Conservation (phyloP, 2,797 vertebrate genomes). For the Eurystomus glaucurus region DNA sequence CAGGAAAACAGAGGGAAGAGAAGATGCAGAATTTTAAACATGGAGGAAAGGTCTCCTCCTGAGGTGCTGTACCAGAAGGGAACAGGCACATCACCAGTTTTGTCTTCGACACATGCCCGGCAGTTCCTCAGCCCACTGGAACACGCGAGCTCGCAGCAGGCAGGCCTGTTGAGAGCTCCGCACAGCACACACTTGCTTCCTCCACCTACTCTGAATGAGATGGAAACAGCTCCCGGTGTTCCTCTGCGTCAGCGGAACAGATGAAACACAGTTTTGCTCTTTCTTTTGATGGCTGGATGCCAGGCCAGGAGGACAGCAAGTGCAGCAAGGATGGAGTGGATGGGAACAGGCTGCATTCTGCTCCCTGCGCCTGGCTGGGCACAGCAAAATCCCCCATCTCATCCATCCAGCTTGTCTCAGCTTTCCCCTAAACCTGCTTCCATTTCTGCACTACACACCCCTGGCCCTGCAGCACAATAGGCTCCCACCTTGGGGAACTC, state of each 20-base stretch:
- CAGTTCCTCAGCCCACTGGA: slow-evolving; percentile 50
- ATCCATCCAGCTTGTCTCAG: neutral
- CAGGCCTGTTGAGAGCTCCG: slow-evolving; percentile 12
- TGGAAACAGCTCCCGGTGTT: slow-evolving; percentile 35
- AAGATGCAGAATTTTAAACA: neutral
- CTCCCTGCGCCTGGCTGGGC: neutral
- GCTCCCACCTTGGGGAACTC: neutral
- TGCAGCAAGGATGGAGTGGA: neutral
- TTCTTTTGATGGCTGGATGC: slow-evolving; percentile 49
- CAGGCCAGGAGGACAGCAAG: slow-evolving; percentile 55
- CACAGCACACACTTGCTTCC: slow-evolving; percentile 53
- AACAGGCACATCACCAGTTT: neutral
- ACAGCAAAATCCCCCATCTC: neutral
- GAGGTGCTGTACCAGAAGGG: slow-evolving; percentile 20
- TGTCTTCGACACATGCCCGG: neutral
- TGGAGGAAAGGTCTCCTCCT: slow-evolving; percentile 22
- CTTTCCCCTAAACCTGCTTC: neutral
- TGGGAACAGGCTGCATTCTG: neutral
- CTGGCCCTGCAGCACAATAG: neutral
- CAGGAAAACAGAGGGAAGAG: neutral
- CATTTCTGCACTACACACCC: neutral
- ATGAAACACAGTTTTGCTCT: slow-evolving; percentile 71
- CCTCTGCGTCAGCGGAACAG: slow-evolving; percentile 65
- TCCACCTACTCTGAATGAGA: slow-evolving; percentile 58
- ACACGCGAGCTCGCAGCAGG: slow-evolving; percentile 41